Evolutionary conservation across 2,113 vertebrate genomes (phyloP).

Genomic region (Columbina picui): DNA sequence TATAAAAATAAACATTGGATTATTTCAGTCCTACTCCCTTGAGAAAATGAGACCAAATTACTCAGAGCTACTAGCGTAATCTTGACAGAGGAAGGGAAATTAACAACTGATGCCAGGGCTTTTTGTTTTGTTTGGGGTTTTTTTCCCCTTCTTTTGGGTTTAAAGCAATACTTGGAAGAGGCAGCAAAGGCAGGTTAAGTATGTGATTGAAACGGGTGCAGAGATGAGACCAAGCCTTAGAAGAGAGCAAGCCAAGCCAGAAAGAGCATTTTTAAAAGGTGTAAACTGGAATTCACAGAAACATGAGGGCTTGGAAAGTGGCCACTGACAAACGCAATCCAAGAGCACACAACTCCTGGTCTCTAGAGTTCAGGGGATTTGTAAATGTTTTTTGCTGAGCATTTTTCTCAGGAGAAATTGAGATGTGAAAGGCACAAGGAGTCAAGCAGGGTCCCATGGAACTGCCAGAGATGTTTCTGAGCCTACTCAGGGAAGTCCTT

Average conservation of each 20-base stretch:
- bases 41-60: slow-evolving; percentile 79
- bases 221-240: slow-evolving; percentile 12
- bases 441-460: neutral
- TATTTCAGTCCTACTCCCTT: slow-evolving; percentile 81
- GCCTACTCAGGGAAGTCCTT: slow-evolving; percentile 13
- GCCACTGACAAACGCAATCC: neutral
- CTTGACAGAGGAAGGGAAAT: slow-evolving; percentile 83
- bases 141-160: neutral
- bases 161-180: slow-evolving; percentile 52
- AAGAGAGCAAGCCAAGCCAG: slow-evolving; percentile 29
- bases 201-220: slow-evolving; percentile 43
- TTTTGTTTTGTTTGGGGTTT: neutral
- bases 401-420: slow-evolving; percentile 66
- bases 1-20: slow-evolving; percentile 90
- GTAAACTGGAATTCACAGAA: slow-evolving; percentile 52
- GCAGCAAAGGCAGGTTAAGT: slow-evolving; percentile 56
- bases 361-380: slow-evolving; percentile 22
- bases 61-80: slow-evolving; percentile 75
- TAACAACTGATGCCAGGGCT: slow-evolving; percentile 72
- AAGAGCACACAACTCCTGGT: slow-evolving; percentile 16
- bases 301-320: slow-evolving; percentile 23
- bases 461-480: slow-evolving; percentile 23
- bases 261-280: slow-evolving; percentile 28
- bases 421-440: slow-evolving; percentile 35
- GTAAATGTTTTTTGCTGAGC: neutral